Evolutionary conservation across 1,140 invertebrate species (phyloP).

Genomic region (Drosophila ficusphila): DNA sequence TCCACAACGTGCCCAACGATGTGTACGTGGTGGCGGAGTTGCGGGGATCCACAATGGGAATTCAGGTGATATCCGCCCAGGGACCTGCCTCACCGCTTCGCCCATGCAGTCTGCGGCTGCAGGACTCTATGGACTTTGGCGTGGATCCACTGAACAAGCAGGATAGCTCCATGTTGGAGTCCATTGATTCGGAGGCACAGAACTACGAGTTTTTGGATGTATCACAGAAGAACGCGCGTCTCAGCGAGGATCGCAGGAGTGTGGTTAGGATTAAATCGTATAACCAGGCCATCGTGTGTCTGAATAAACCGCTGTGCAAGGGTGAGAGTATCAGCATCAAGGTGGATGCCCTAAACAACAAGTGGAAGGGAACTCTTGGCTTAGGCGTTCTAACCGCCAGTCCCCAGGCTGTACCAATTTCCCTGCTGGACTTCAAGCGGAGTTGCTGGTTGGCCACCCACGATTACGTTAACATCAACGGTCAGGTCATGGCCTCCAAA

Average conservation of each 20-base stretch:
- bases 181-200: conserved; percentile 81
- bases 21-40: conserved; percentile 86
- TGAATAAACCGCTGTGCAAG: conserved; percentile 77
- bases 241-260: conserved; percentile 83
- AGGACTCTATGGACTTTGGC: conserved; percentile 88
- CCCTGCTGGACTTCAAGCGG: conserved; percentile 90
- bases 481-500: conserved; percentile 87
- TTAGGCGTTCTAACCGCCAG: conserved; percentile 89
- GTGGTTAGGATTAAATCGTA: conserved; percentile 72
- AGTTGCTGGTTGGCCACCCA: conserved; percentile 91
- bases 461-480: conserved; percentile 92
- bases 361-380: conserved; percentile 92
- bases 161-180: conserved; percentile 83
- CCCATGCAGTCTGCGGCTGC: conserved; percentile 86
- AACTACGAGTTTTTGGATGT: conserved; percentile 88
- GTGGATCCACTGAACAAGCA: conserved; percentile 86
- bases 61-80: conserved; percentile 86
- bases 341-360: conserved; percentile 89
- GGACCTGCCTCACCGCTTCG: conserved; percentile 85
- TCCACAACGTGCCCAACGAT: conserved; percentile 89
- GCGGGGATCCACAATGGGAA: conserved; percentile 88
- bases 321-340: conserved; percentile 85
- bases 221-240: conserved; percentile 90
- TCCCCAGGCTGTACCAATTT: conserved; percentile 88
- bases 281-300: conserved; percentile 76